Conservation (phyloP, 2,797 vertebrate species). For the Ctenochaetus hawaiiensis region DNA sequence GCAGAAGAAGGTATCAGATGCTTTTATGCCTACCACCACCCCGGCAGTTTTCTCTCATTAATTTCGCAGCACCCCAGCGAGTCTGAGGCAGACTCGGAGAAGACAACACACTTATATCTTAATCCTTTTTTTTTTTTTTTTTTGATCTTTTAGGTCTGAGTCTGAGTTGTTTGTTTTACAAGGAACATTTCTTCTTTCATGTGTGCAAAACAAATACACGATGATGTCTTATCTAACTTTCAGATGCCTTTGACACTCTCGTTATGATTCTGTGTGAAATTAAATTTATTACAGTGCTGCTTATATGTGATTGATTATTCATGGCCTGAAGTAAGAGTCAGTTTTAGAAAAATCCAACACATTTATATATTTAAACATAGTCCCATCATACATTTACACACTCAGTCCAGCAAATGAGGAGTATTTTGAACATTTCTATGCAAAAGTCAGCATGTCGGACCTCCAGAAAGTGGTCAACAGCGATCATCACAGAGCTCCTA, state of each 20-base stretch:
- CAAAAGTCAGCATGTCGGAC: too few relatives aligned
- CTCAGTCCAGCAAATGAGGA: too few relatives aligned
- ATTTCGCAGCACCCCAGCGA: constrained; percentile 68
- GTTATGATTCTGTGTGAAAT: constrained; percentile 17
- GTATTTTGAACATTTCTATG: too few relatives aligned
- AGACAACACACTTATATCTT: constrained; percentile 44
- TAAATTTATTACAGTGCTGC: constrained; percentile 24
- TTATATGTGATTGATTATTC: not conserved
- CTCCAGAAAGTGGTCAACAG: too few relatives aligned
- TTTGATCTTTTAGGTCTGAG: not conserved
- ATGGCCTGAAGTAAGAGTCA: too few relatives aligned
- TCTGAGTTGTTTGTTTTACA: constrained; percentile 50
- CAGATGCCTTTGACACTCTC: not conserved
- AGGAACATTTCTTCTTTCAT: not conserved
- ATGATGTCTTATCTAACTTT: not conserved
- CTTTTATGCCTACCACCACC: constrained; percentile 64
- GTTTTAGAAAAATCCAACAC: too few relatives aligned
- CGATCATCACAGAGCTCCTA: too few relatives aligned
- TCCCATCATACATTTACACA: too few relatives aligned
- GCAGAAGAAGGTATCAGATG: constrained; percentile 59
- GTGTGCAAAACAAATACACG: constrained; percentile 25
- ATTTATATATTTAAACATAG: too few relatives aligned
- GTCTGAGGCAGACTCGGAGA: constrained; percentile 42
- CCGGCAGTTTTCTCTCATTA: constrained; percentile 77
- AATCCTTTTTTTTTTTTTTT: constrained; percentile 22